Conservation (phyloP, 2,888 invertebrate genomes). For the Trichopoda pennipes region DNA sequence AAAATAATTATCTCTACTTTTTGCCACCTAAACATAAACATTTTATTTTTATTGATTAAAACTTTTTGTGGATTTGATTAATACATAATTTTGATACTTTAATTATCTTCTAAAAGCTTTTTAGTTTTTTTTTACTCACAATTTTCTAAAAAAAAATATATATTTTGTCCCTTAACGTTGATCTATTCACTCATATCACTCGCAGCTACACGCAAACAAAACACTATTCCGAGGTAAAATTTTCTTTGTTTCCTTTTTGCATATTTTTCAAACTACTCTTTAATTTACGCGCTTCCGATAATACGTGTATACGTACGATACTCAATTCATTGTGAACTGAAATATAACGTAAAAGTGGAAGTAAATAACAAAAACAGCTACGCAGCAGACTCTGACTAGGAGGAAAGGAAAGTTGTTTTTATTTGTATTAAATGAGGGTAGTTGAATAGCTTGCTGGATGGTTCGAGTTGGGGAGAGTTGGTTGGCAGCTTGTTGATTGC, state of each 20-base stretch:
- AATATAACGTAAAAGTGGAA: constrained; percentile 66
- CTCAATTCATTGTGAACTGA: constrained; percentile 75
- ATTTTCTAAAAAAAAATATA: not conserved
- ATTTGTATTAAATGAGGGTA: constrained; percentile 22
- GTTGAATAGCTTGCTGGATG: constrained; percentile 19
- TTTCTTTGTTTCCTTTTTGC: constrained; percentile 28
- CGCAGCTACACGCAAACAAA: constrained; percentile 19
- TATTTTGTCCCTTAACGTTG: constrained; percentile 1
- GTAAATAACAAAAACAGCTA: constrained; percentile 16
- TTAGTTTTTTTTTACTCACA: not conserved
- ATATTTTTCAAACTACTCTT: constrained; percentile 12
- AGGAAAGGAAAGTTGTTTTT: constrained; percentile 11
- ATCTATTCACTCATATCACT: constrained; percentile 40
- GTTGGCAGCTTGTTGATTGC: constrained; percentile 44
- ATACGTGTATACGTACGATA: constrained; percentile 71
- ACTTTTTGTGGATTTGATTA: not conserved
- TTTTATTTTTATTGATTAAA: too few species aligned
- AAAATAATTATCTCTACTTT: too few species aligned
- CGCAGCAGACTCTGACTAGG: constrained; percentile 40
- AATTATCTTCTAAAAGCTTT: constrained; percentile 17
- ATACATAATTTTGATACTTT: constrained; percentile 2
- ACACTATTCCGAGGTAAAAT: constrained; percentile 23
- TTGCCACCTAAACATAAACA: too few species aligned
- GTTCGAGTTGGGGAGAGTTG: constrained; percentile 5
- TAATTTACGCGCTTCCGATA: constrained; percentile 64